Conservation (phyloP, 2,797 vertebrate species). For the Hypotaenidia okinawae region DNA sequence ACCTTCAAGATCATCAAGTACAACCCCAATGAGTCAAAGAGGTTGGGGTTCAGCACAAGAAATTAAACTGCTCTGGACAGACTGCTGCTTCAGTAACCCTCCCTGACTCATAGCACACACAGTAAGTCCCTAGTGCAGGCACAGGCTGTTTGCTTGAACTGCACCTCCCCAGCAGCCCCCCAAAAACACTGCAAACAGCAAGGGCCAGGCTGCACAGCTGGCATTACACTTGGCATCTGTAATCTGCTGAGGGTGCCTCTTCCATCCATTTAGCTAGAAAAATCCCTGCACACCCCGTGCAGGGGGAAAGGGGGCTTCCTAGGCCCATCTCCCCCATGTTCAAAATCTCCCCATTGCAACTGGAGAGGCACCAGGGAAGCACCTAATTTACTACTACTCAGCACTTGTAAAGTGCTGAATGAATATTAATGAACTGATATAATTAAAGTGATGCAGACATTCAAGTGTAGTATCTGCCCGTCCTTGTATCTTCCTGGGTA, state of each 20-base stretch:
- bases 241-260: not conserved
- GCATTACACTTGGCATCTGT: rapidly evolving
- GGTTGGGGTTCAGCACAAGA: not conserved
- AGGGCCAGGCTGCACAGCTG: not conserved
- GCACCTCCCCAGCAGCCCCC: not conserved
- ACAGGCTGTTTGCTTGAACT: conserved; percentile 46
- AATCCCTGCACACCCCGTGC: not conserved
- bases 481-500: conserved; percentile 61
- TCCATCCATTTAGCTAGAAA: not conserved
- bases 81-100: conserved; percentile 61
- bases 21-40: no score
- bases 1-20: no score
- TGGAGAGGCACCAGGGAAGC: conserved; percentile 32
- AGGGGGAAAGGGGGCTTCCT: not conserved
- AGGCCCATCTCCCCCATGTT: not conserved
- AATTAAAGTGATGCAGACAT: conserved; percentile 68
- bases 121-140: conserved; percentile 30
- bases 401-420: conserved; percentile 34
- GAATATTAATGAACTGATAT: conserved; percentile 68
- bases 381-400: conserved; percentile 48
- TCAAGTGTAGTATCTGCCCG: conserved; percentile 58
- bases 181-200: not conserved
- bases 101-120: conserved; percentile 58
- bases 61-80: conserved; percentile 66
- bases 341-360: conserved; percentile 2